Percentiles rank a stretch among this genome's conserved stretches.
Evolutionary conservation across 23 tunicate species (phyloP).

Genomic region (Trididemnum clinides): DNA sequence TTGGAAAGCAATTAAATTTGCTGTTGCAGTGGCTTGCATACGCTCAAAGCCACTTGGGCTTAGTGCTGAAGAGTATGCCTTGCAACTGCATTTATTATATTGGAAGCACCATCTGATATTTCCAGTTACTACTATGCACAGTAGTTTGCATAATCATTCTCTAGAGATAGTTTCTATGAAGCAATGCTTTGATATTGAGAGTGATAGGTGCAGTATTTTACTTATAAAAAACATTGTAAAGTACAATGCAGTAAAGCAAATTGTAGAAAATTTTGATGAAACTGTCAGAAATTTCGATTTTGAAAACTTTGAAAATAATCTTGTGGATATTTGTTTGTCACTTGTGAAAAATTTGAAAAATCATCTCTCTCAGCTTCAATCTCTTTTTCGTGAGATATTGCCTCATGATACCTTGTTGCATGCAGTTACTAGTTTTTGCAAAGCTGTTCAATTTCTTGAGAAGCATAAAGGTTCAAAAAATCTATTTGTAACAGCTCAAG

Average conservation of each 20-base stretch:
- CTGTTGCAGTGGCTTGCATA: conserved; percentile 6
- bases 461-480: background rate
- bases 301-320: too few species aligned
- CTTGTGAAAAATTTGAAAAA: background rate
- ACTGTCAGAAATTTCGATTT: too few species aligned
- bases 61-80: conserved; percentile 2
- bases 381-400: background rate
- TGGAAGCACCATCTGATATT: background rate
- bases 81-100: background rate
- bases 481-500: background rate
- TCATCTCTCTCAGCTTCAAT: too few species aligned
- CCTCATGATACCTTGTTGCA: background rate
- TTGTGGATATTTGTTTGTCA: background rate
- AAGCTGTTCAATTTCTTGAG: background rate
- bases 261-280: too few species aligned
- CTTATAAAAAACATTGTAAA: too few species aligned
- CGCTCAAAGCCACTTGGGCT: background rate
- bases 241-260: too few species aligned
- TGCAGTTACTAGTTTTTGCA: background rate
- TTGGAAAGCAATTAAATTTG: conserved; percentile 6
- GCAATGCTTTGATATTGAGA: too few species aligned
- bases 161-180: too few species aligned
- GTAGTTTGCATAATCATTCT: too few species aligned
- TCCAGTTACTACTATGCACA: too few species aligned
- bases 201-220: too few species aligned